Evolutionary conservation across 2,888 invertebrate species (phyloP), one percentile per base, ranked within the genome.

Genomic region (Dromius quadrimaculatus): DNA sequence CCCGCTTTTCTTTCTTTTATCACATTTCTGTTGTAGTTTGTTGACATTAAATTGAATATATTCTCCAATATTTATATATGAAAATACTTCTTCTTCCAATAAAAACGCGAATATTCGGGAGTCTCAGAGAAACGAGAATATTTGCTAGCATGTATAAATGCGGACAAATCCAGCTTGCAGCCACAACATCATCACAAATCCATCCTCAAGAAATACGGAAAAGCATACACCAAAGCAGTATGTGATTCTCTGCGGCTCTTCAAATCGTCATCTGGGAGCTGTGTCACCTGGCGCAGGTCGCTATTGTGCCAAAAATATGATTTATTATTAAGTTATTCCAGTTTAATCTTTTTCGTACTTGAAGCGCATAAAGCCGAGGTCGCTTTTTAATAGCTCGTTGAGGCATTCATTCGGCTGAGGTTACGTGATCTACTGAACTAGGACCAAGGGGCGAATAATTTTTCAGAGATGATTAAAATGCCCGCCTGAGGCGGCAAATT

Each of bases 251-350:
- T 28, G 34, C 59, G 19, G 41, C 62, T 41, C 38, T 41, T 62
- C 62, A 41, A 62, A 62, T 62, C 62, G 62, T 62, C 62, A 62
- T 38, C 62, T 62, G 62, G 62, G 62, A 62, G 62, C 23, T 41
- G 41, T 62, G 62, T 62, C 62, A 62, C 62, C 62, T 62, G 62
- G 62, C 41, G 41, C 41, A 20, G 17, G 23, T 9, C 15, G 22
- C 62, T 41, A 62, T 62, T 62, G 62, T 62, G 41, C 22, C 62
- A 62, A 23, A 62, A 62, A 62, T 62, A 62, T 62, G 62, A 62
- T 62, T 62, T 62, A 62, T 62, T 62, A 62, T 62, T 62, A 62
- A 62, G 62, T 62, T 62, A 62, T 62, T 62, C 62, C 62, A 62
- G 41, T 62, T 62, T 62, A 62, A 62, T 62, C 62, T 41, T 62